Percentiles rank a stretch among this genome's conserved stretches.
phyloP scores from a whole-genome alignment of 2,113 vertebrate genomes.

The Onychostruthus taczanowskii region DNA sequence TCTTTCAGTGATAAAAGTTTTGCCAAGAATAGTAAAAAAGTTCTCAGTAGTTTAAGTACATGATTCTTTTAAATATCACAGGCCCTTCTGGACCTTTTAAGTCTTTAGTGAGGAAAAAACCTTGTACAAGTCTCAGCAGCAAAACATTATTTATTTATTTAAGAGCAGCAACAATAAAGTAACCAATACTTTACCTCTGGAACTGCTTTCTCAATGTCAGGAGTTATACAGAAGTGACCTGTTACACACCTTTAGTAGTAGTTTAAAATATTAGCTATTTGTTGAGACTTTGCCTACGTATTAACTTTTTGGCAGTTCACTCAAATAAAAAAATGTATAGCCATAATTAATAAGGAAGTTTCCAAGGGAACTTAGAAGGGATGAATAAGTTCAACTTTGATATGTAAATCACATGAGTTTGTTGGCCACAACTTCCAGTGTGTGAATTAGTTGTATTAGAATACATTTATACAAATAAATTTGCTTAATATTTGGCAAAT shows the following conservation, averaged over 20 bases:
- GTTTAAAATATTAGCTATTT: neutral
- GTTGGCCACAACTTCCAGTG: neutral
- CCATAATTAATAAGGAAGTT: neutral
- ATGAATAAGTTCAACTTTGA: neutral
- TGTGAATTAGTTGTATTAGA: neutral
- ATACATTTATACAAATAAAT: neutral
- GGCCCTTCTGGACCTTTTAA: neutral
- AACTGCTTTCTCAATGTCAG: neutral
- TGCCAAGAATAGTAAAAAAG: neutral
- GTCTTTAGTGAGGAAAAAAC: neutral
- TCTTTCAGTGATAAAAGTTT: neutral
- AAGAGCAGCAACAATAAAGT: neutral
- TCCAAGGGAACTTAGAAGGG: neutral
- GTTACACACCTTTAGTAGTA: neutral
- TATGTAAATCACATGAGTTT: neutral
- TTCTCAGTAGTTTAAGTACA: neutral
- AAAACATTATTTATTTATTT: neutral
- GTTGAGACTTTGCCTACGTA: neutral
- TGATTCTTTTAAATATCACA: conserved; percentile 10
- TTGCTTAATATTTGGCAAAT: neutral
- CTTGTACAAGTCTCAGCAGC: neutral
- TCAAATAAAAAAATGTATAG: neutral
- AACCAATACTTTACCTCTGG: neutral
- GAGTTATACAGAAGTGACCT: neutral
- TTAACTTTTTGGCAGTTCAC: neutral